phyloP scores from a whole-genome alignment of 2,888 invertebrate species.

The Stenchaetothrips biformis region DNA sequence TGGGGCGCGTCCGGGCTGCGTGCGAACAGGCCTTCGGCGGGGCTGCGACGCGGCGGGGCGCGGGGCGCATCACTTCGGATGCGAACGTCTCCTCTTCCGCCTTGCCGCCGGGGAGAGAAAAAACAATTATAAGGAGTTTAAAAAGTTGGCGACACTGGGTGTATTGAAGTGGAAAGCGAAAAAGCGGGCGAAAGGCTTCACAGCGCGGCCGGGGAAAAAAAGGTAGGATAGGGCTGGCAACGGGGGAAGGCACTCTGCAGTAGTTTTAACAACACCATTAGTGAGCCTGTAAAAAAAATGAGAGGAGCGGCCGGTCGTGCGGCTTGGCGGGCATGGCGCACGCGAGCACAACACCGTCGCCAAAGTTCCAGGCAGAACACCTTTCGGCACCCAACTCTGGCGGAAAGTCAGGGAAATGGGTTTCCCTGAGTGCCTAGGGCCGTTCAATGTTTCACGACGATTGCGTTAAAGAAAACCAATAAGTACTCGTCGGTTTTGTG shows the following conservation, averaged over 20 bases:
- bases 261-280: slow-evolving; percentile 19
- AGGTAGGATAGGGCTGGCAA: not conserved
- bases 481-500: not conserved
- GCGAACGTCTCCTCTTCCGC: not conserved
- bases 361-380: no score
- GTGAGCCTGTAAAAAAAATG: no score
- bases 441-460: no score
- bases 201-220: not conserved
- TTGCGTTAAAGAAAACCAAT: no score
- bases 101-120: not conserved
- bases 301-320: no score
- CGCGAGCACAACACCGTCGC: no score
- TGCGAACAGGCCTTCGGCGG: not conserved
- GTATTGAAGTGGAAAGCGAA: not conserved
- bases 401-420: no score
- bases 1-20: not conserved
- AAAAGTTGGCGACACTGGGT: slow-evolving; percentile 16
- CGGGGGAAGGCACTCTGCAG: not conserved
- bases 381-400: no score
- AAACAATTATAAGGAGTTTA: slow-evolving; percentile 9
- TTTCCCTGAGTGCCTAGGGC: no score
- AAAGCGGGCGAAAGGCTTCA: not conserved
- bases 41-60: not conserved
- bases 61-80: not conserved
- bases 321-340: no score